Base-by-base conservation (phyloP, 2,888 invertebrate genomes). In the Agrenia bidenticulata region DNA sequence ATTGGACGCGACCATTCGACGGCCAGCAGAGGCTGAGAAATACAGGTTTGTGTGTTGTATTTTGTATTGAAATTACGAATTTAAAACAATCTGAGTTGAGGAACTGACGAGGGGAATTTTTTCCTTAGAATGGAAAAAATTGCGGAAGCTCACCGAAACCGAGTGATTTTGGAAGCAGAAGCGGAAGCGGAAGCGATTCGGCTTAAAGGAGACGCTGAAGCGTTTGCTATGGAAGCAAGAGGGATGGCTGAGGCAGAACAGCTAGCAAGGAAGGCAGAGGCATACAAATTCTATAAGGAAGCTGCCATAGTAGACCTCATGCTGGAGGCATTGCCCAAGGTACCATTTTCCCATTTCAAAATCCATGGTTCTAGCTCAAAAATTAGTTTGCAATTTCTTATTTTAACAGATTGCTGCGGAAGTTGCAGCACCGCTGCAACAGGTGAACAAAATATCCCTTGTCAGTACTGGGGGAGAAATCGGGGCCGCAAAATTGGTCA, bases 221-320 rank as follows among this genome's bases (percentile, higher is more conserved):
- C 97, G 0, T 95, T 86, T 80, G 94, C 97, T 24, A 91, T 97
- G 78, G 89, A 92, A 77, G 94, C 93, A 0, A 94, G 94, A 81
- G 97, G 96, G 0, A 90, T 87, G 75, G 97, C 97, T 1, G 97
- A 98, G 79, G 94, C 96, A 0, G 94, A 94, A 80, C 96, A 96
- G 82, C 95, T 97, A 93, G 87, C 90, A 1, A 93, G 93, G 82
- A 98, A 97, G 79, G 97, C 96, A 0, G 95, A 95, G 77, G 97
- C 98, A 17, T 97, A 91, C 89, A 91, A 90, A 79, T 94, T 96
- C 78, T 98, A 97, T 81, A 92, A 94, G 74, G 93, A 90, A 59
- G 94, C 95, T 37, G 94, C 95, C 13, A 92, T 94, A 89, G 87
- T 94, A 66, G 96, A 97, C 79, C 97, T 98, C 96, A 88, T 96